These are phyloP conservation scores for Drosophila engyochracea DNA, from an alignment of 2,888 invertebrate species.

Conservation along the genomic window DNA sequence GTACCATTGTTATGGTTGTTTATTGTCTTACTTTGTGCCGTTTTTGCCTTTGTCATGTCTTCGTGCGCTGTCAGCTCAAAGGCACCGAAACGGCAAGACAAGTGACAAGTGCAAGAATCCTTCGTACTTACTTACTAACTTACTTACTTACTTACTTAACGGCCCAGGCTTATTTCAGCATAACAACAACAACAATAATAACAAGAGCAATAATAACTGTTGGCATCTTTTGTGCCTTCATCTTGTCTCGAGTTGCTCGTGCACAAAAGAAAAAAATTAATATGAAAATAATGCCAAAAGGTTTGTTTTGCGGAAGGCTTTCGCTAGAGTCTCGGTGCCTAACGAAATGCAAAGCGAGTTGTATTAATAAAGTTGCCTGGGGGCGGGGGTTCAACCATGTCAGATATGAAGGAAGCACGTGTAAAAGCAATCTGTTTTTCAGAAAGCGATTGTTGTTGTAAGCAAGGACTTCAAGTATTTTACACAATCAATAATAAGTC, in stretches of 20 bases:
- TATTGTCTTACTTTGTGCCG: constrained; percentile 61
- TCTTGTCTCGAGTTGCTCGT: constrained; percentile 5
- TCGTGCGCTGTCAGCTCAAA: constrained; percentile 49
- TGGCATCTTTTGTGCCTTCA: constrained; percentile 49
- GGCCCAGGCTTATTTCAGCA: constrained; percentile 50
- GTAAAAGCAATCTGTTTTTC: background rate
- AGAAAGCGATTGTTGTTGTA: background rate
- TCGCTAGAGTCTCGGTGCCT: background rate
- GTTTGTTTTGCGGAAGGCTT: constrained; percentile 22
- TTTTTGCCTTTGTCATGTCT: constrained; percentile 54
- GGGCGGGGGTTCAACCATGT: constrained; percentile 4
- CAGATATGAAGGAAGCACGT: constrained; percentile 20
- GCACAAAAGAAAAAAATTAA: constrained; percentile 7
- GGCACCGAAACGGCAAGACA: constrained; percentile 35
- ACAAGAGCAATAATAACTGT: constrained; percentile 40
- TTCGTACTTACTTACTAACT: constrained; percentile 60
- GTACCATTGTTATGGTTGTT: constrained; percentile 58
- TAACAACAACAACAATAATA: constrained; percentile 38
- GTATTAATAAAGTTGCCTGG: constrained; percentile 9
- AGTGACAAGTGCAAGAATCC: constrained; percentile 66
- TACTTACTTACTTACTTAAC: constrained; percentile 45
- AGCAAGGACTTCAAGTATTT: background rate
- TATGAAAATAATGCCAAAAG: constrained; percentile 24
- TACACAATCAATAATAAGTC: background rate
- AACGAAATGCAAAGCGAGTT: constrained; percentile 25